A percentile compares a stretch with the other conserved stretches of the same genome.
These are phyloP conservation scores for Anisognathus igniventris DNA, from an alignment of 2,797 vertebrate species.

Conservation along the genomic window DNA sequence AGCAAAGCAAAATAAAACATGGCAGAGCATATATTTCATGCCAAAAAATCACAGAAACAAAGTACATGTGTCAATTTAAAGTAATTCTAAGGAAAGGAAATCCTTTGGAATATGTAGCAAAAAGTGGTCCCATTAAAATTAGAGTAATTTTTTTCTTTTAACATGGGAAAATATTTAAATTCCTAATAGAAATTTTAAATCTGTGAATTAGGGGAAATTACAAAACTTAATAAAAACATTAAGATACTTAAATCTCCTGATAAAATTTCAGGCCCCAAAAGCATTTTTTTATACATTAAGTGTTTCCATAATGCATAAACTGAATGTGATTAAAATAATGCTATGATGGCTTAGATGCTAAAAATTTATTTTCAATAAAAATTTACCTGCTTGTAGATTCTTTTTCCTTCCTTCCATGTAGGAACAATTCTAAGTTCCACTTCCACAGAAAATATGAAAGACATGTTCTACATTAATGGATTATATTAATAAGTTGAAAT, in stretches of 20 bases:
- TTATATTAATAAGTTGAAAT: not conserved
- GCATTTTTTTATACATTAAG: accelerated
- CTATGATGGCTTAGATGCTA: not conserved
- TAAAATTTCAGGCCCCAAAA: not conserved
- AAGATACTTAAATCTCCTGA: not conserved
- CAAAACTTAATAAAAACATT: not conserved
- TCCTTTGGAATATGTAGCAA: not conserved
- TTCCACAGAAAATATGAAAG: not conserved
- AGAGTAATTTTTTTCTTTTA: not conserved
- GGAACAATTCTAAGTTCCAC: not conserved
- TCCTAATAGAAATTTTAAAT: not conserved
- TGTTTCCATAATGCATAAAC: not conserved
- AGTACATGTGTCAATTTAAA: not conserved
- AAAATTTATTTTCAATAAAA: not conserved
- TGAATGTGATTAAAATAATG: not conserved
- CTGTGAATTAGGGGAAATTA: not conserved
- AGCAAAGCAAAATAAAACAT: not conserved
- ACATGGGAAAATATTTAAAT: not conserved
- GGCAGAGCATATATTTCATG: not conserved
- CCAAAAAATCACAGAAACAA: not conserved
- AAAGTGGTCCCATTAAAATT: not conserved
- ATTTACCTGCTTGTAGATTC: not conserved
- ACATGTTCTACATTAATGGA: not conserved
- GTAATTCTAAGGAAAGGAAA: not conserved
- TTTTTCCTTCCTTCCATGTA: not conserved